Conservation (phyloP, 2,888 invertebrate genomes). For the Cordilura impudica region DNA sequence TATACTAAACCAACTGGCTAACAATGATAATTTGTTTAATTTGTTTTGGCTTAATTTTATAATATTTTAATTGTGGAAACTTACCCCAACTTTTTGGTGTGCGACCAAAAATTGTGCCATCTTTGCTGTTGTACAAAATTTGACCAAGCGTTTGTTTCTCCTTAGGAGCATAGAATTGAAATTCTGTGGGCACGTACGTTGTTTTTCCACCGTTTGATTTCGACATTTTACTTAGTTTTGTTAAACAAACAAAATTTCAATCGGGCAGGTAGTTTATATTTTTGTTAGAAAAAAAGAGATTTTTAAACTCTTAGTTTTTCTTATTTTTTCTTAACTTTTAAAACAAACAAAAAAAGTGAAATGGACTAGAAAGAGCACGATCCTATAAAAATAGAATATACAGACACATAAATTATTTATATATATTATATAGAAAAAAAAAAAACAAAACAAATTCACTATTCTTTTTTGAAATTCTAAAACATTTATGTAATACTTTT, state of each 20-base stretch:
- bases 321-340: slow-evolving; percentile 31
- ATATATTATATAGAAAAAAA: not conserved
- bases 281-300: not conserved
- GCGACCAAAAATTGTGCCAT: slow-evolving; percentile 73
- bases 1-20: too few species aligned
- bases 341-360: slow-evolving; percentile 40
- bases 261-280: slow-evolving; percentile 14
- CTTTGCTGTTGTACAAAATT: slow-evolving; percentile 72
- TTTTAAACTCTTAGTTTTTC: slow-evolving; percentile 8
- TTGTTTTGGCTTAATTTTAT: not conserved
- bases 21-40: too few species aligned
- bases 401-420: slow-evolving; percentile 29
- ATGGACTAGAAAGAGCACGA: slow-evolving; percentile 43
- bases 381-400: slow-evolving; percentile 48
- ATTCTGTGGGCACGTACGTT: slow-evolving; percentile 64
- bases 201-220: slow-evolving; percentile 72
- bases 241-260: slow-evolving; percentile 20
- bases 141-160: slow-evolving; percentile 69
- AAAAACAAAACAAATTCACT: not conserved
- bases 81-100: slow-evolving; percentile 76
- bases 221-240: slow-evolving; percentile 67
- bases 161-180: slow-evolving; percentile 72
- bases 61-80: slow-evolving; percentile 53
- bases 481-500: slow-evolving; percentile 47
- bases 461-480: slow-evolving; percentile 12